Evolutionary conservation across 2,797 vertebrate species (phyloP), one percentile per base, ranked within the genome.

Genomic region (Leontocebus nigricollis): DNA sequence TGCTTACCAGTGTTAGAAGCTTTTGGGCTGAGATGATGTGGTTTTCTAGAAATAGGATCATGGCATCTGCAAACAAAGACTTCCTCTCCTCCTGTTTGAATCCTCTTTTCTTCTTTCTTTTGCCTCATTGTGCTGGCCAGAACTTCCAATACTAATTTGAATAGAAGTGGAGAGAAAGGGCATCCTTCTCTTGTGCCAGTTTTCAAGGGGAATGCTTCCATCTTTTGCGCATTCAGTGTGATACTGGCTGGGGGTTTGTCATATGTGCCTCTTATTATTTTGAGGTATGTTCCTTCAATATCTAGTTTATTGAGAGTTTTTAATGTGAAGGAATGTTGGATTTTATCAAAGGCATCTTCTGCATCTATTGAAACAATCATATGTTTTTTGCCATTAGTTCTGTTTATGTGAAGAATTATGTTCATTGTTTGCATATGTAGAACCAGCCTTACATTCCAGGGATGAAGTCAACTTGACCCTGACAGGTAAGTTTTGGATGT

Each of bases 141-240:
- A 67, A 67, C 33, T n/a, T 67, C 15, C 7, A n/a, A n/a, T 67
- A n/a, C 1, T 67, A n/a, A 9, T 15, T n/a, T n/a, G 61, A n/a
- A 67, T 67, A 19, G 61, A 0, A 67, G 33, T 19, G 7, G 33
- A 19, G 15, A 67, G 33, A 67, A 15, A n/a, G 33, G 61, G 4
- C 15, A n/a, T n/a, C 15, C 1, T 67, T 67, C 0, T 19, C 33
- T 67, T 67, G 33, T 67, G 33, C 61, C 0, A 8, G 7, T 67
- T 67, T n/a, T n/a, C 33, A 67, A 67, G 33, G 15, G 7, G 33
- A 67, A n/a, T 67, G 15, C 4, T 67, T 67, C 33, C 15, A 67
- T 33, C 15, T n/a, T 67, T 67, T 67, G 61, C 4, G 3, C 61
- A n/a, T 19, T 67, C 15, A n/a, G 33, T n/a, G 8, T 67, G 61